phyloP scores from a whole-genome alignment of 2,113 vertebrate genomes.

The Mormoops blainvillei region DNA sequence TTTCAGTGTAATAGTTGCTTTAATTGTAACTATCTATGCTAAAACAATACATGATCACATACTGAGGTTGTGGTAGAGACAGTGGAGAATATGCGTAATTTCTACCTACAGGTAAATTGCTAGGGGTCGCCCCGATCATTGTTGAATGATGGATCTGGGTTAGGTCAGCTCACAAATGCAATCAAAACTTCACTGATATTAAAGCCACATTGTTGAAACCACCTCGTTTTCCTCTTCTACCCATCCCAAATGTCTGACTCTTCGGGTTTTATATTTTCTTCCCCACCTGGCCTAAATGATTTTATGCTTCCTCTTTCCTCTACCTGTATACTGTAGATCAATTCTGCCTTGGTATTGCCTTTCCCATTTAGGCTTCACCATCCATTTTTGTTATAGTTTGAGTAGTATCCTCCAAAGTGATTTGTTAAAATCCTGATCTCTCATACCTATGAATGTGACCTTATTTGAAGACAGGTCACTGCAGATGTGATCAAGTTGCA shows the following conservation, averaged over 20 bases:
- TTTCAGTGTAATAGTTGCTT: neutral
- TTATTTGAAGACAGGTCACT: neutral
- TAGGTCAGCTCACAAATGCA: neutral
- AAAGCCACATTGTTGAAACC: neutral
- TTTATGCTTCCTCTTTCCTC: neutral
- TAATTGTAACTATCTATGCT: neutral
- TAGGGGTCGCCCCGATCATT: neutral
- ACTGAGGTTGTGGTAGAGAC: neutral
- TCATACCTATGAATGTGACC: neutral
- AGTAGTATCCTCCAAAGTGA: neutral
- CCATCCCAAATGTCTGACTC: neutral
- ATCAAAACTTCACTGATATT: neutral
- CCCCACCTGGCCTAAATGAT: neutral
- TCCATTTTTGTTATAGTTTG: neutral
- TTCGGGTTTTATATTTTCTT: neutral
- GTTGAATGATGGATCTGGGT: neutral
- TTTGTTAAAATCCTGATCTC: neutral
- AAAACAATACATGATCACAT: neutral
- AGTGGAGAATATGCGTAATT: neutral
- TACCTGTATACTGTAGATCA: rapidly evolving
- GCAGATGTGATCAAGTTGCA: neutral
- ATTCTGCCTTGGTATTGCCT: neutral
- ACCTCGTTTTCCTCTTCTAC: neutral
- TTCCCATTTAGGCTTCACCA: neutral
- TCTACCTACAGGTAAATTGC: neutral